These are phyloP conservation scores for Knipowitschia caucasica DNA, from an alignment of 2,797 vertebrate species.

Conservation along the genomic window DNA sequence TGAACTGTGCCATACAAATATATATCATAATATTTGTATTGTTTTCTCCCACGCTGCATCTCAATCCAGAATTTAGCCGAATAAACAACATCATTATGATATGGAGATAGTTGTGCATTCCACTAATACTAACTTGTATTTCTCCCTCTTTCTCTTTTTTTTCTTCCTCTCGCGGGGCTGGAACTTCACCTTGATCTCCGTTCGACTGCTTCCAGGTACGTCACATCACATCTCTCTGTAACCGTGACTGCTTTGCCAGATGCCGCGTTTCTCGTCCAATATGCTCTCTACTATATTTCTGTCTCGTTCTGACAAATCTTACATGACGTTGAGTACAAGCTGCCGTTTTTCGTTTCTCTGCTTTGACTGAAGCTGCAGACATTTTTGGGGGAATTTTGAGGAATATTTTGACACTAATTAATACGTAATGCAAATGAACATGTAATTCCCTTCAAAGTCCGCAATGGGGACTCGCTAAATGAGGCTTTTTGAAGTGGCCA, in stretches of 20 bases:
- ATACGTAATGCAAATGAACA: slow-evolving; percentile 34
- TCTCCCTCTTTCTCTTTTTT: slow-evolving; percentile 24
- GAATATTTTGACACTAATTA: slow-evolving; percentile 28
- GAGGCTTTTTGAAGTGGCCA: slow-evolving; percentile 45
- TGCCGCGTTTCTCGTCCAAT: not conserved
- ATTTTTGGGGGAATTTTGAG: slow-evolving; percentile 3
- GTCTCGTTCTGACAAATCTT: slow-evolving; percentile 14
- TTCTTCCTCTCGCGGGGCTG: slow-evolving; percentile 20
- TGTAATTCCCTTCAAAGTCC: slow-evolving; percentile 33
- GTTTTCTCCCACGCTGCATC: too few relatives aligned
- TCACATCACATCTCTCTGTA: slow-evolving; percentile 23
- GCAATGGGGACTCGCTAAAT: slow-evolving; percentile 16
- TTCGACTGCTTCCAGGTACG: slow-evolving; percentile 58
- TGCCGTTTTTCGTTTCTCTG: slow-evolving; percentile 17
- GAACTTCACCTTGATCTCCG: slow-evolving; percentile 36
- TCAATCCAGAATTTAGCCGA: too few relatives aligned
- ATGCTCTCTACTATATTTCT: not conserved
- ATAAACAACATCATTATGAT: too few relatives aligned
- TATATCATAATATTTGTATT: too few relatives aligned
- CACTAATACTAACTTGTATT: slow-evolving; percentile 32
- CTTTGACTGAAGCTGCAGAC: slow-evolving; percentile 13
- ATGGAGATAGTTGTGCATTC: not conserved
- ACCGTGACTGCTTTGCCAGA: slow-evolving; percentile 1
- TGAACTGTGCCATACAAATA: too few relatives aligned
- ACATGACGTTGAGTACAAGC: slow-evolving; percentile 11